Base-by-base conservation (phyloP, 2,113 vertebrate genomes). In the Tiliqua scincoides region DNA sequence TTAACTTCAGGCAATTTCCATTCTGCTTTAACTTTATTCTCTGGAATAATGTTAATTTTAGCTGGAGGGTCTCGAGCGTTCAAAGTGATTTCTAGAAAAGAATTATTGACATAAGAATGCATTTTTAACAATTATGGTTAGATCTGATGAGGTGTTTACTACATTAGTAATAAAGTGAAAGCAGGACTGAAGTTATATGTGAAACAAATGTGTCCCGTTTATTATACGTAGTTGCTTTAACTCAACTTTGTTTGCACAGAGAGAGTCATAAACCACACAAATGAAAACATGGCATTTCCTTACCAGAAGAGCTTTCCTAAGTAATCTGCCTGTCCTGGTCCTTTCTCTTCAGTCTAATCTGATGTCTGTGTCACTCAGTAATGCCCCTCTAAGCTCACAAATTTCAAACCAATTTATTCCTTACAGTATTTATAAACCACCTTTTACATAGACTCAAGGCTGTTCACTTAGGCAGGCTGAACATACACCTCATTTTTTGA, bases 1-100 rank as follows among this genome's bases (percentile, higher is more conserved):
- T 93, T 95, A 88, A 98, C 96, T 27, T 97, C 96, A 52, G 98
- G 98, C 89, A 99, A 92, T 59, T 92, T 95, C 98, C 98, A 99
- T 84, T 98, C 97, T 65, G 97, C 94, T 37, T 96, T 97, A 43
- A 99, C 96, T 48, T 94, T 94, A 87, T 96, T 96, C 81, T 97
- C 96, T 77, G 97, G 95, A 91, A 99, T 94, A 68, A 99, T 96
- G 18, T 89, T 96, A 94, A 99, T 96, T 91, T 96, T 91, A n/a
- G 97, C 94, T 77, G 95, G 82, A 89, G 98, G 98, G 91, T 97
- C 96, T 70, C 93, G 96, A 87, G 95, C 91, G 85, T 98, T 98
- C 90, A 99, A 95, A 90, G 94, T 95, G 87, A 99, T 98, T 96
- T 99, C 98, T 99, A 87, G 59, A 63, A 93, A 91, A 88, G 54